A percentile compares a stretch with the other conserved stretches of the same genome.
phyloP scores from a whole-genome alignment of 2,888 invertebrate species.

The Parelbella ahira region DNA sequence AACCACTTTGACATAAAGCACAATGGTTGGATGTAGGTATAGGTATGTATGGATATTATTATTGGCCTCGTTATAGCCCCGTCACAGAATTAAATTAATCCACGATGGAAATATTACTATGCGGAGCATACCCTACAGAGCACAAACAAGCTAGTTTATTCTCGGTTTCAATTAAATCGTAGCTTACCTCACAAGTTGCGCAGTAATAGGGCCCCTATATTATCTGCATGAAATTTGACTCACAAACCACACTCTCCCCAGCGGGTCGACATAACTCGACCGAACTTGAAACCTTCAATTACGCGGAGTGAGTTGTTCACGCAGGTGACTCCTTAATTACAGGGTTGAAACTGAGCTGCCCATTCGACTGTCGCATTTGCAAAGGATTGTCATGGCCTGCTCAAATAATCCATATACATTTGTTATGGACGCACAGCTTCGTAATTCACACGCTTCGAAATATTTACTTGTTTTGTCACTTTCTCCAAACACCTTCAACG shows the following conservation, averaged over 20 bases:
- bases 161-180: slow-evolving; percentile 66
- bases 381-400: slow-evolving; percentile 68
- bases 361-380: slow-evolving; percentile 72
- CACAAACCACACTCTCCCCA: slow-evolving; percentile 62
- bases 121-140: slow-evolving; percentile 12
- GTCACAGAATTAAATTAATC: slow-evolving; percentile 40
- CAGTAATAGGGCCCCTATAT: slow-evolving; percentile 66
- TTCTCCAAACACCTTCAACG: no score
- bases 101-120: slow-evolving; percentile 30
- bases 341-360: slow-evolving; percentile 72
- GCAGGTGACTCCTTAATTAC: slow-evolving; percentile 79
- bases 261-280: slow-evolving; percentile 70
- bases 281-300: slow-evolving; percentile 76
- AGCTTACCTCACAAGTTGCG: slow-evolving; percentile 62
- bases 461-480: no score
- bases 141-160: slow-evolving; percentile 30
- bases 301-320: slow-evolving; percentile 74
- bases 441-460: slow-evolving; percentile 23
- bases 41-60: no score
- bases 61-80: slow-evolving; percentile 29
- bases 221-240: slow-evolving; percentile 76
- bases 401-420: slow-evolving; percentile 39
- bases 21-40: no score
- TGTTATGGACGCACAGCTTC: slow-evolving; percentile 15
- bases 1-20: no score